Evolutionary conservation across 1,140 invertebrate genomes (phyloP).

Genomic region (Lordiphosa stackelbergi): DNA sequence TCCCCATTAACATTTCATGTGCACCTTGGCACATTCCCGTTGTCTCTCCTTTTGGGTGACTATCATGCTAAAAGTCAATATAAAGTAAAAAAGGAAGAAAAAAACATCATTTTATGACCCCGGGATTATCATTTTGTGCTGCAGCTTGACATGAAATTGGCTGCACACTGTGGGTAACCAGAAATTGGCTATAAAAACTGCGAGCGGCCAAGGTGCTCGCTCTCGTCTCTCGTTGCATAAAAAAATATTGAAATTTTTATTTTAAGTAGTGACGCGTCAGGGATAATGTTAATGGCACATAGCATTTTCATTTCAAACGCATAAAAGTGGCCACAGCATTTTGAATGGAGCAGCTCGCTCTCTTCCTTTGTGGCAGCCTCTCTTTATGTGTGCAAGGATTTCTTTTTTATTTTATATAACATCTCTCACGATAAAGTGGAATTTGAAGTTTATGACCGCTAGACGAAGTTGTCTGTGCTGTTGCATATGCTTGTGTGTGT

Average conservation of each 20-base stretch:
- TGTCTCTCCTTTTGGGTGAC: conserved; percentile 54
- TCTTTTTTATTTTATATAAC: conserved; percentile 45
- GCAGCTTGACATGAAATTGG: conserved; percentile 74
- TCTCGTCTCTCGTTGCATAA: conserved; percentile 15
- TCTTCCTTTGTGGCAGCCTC: conserved; percentile 47
- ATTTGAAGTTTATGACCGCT: conserved; percentile 67
- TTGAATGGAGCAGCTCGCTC: too few species aligned
- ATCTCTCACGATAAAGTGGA: conserved; percentile 63
- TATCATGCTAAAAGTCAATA: conserved; percentile 75
- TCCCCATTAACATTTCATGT: conserved; percentile 73
- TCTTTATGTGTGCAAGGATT: conserved; percentile 63
- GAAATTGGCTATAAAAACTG: conserved; percentile 71
- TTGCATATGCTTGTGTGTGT: conserved; percentile 12
- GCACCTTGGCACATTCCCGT: conserved; percentile 55
- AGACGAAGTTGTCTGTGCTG: conserved; percentile 33
- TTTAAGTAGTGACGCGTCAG: conserved; percentile 75
- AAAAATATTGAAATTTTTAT: conserved; percentile 71
- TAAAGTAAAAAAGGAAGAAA: conserved; percentile 57
- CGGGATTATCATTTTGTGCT: conserved; percentile 70
- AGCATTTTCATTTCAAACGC: conserved; percentile 74
- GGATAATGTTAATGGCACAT: conserved; percentile 76
- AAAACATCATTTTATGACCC: conserved; percentile 65
- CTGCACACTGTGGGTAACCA: conserved; percentile 72
- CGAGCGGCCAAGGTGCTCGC: conserved; percentile 63
- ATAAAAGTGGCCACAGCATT: conserved; percentile 58